Evolutionary conservation across 2,797 vertebrate genomes (phyloP).

Genomic region (Rhabdophis nuchalis): DNA sequence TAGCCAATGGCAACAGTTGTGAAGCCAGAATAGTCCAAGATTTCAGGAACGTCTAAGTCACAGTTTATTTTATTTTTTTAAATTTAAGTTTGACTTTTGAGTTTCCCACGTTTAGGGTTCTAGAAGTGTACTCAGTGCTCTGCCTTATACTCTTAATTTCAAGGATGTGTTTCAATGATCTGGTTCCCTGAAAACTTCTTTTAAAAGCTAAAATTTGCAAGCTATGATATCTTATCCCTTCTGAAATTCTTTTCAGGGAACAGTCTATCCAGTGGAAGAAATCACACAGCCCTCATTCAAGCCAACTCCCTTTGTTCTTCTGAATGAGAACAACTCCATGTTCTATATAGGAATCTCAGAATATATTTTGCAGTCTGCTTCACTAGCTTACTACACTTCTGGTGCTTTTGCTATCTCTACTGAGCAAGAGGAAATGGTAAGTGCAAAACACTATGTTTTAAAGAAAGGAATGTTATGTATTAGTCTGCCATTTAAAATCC

Average conservation of each 20-base stretch:
- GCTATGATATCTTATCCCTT: background rate
- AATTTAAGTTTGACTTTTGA: background rate
- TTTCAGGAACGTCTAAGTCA: background rate
- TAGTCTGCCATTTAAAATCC: background rate
- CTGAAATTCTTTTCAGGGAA: conserved; percentile 52
- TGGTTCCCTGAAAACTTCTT: background rate
- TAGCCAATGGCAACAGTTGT: background rate
- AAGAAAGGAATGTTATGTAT: background rate
- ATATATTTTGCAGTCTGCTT: conserved; percentile 78
- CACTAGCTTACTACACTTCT: conserved; percentile 77
- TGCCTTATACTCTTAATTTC: background rate
- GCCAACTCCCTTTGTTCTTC: conserved; percentile 70
- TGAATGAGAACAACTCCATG: conserved; percentile 72
- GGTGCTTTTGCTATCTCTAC: conserved; percentile 74
- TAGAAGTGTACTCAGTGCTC: background rate
- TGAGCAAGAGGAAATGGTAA: conserved; percentile 79
- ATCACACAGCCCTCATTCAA: conserved; percentile 65
- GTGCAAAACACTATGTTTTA: background rate
- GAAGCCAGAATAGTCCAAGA: background rate
- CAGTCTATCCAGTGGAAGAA: conserved; percentile 57
- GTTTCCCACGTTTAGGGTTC: background rate
- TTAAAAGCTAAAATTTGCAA: background rate
- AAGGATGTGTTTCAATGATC: background rate
- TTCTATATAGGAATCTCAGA: conserved; percentile 81
- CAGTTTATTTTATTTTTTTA: background rate